phyloP scores from a whole-genome alignment of 2,888 invertebrate species.

The Cosmopolites sordidus region DNA sequence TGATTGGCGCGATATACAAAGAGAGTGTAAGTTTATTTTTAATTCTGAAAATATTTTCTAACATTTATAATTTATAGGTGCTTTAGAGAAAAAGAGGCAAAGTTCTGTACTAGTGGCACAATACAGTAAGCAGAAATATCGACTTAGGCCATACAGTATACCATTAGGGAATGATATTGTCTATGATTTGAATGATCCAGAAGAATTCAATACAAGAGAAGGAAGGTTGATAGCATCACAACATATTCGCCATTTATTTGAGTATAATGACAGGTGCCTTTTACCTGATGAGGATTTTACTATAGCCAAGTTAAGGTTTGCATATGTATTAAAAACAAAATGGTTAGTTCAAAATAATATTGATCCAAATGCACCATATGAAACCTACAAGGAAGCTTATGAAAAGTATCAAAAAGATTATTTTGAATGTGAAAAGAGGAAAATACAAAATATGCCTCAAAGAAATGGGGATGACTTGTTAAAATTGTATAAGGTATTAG shows the following conservation, averaged over 20 bases:
- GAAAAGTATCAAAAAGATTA: constrained; percentile 25
- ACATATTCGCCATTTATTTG: constrained; percentile 29
- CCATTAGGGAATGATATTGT: constrained; percentile 27
- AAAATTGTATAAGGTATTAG: constrained; percentile 19
- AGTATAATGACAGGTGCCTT: constrained; percentile 31
- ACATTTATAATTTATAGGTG: constrained; percentile 6
- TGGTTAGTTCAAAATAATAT: constrained; percentile 30
- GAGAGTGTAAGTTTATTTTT: constrained; percentile 4
- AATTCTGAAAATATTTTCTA: background rate
- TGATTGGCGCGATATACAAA: constrained; percentile 13
- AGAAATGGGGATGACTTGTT: constrained; percentile 29
- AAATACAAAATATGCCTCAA: constrained; percentile 35
- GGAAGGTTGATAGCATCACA: constrained; percentile 31
- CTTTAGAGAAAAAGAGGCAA: constrained; percentile 11
- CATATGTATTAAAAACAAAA: constrained; percentile 22
- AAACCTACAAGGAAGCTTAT: constrained; percentile 29
- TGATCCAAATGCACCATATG: constrained; percentile 28
- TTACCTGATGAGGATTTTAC: constrained; percentile 33
- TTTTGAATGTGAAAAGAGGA: constrained; percentile 30
- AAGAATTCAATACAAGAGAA: constrained; percentile 30
- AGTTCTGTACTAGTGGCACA: constrained; percentile 28
- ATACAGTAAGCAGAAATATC: constrained; percentile 24
- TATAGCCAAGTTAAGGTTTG: constrained; percentile 30
- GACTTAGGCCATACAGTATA: constrained; percentile 25
- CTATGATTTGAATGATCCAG: constrained; percentile 29